These are phyloP conservation scores for Natrix natrix DNA, from an alignment of 2,797 vertebrate genomes.

Conservation along the genomic window DNA sequence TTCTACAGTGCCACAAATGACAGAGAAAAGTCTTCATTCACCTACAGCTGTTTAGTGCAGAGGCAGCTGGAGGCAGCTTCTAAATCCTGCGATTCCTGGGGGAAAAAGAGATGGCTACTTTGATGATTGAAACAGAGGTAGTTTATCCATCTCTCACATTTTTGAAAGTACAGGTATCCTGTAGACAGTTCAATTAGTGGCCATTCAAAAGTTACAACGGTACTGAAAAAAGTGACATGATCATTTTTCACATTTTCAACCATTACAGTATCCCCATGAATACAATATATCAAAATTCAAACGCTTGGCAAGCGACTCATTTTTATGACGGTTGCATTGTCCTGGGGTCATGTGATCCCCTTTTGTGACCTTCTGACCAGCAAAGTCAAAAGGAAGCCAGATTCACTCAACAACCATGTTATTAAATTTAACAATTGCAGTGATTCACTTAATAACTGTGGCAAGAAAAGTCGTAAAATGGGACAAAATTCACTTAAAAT, in stretches of 20 bases:
- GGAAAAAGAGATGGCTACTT: neutral
- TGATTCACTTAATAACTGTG: neutral
- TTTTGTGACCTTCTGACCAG: neutral
- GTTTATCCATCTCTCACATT: neutral
- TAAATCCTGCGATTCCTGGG: neutral
- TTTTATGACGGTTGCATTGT: neutral
- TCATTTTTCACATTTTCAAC: neutral
- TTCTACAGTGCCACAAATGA: neutral
- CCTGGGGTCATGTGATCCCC: neutral
- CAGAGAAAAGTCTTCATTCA: neutral
- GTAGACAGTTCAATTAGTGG: neutral
- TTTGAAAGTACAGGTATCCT: neutral
- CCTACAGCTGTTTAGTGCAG: neutral
- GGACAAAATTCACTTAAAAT: neutral
- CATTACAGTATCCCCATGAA: neutral
- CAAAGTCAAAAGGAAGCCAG: neutral
- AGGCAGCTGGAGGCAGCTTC: neutral
- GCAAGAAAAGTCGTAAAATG: neutral
- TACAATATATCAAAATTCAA: neutral
- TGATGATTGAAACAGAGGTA: neutral
- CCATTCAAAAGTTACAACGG: neutral
- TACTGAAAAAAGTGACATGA: neutral
- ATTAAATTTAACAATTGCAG: neutral
- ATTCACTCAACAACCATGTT: neutral
- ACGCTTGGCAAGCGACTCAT: neutral